Percentiles rank a stretch among this genome's conserved stretches.
Evolutionary conservation across 2,888 invertebrate genomes (phyloP).

Genomic region (Noctuana brunneofusca): DNA sequence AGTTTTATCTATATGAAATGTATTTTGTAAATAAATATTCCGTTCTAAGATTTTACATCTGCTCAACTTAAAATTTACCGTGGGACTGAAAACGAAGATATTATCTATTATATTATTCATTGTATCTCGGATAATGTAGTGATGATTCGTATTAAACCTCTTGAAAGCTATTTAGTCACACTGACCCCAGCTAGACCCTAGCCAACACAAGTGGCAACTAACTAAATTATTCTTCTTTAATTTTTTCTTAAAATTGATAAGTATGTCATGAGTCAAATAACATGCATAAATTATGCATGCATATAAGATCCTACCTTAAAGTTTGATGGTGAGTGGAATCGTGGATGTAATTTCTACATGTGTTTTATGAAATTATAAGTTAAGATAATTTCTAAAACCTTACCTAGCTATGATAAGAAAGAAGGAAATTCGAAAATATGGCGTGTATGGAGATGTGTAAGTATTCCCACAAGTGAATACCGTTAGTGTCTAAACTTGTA

Average conservation of each 20-base stretch:
- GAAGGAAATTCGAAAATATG: conserved; percentile 10
- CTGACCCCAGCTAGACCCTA: conserved; percentile 38
- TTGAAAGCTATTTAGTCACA: conserved; percentile 53
- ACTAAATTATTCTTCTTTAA: conserved; percentile 16
- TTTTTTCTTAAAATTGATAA: conserved; percentile 22
- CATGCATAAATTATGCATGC: conserved; percentile 13
- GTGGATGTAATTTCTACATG: conserved; percentile 8
- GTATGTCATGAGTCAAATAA: neutral
- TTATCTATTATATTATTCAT: conserved; percentile 46
- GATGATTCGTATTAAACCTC: conserved; percentile 38
- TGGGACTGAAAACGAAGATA: conserved; percentile 63
- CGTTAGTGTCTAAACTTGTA: conserved; percentile 57
- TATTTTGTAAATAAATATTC: conserved; percentile 79
- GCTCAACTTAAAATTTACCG: conserved; percentile 78
- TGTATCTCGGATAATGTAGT: conserved; percentile 46
- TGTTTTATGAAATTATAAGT: conserved; percentile 3
- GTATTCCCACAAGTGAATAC: conserved; percentile 33
- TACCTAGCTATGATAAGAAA: conserved; percentile 3
- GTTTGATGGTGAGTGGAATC: conserved; percentile 1
- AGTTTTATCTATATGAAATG: conserved; percentile 66
- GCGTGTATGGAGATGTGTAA: conserved; percentile 26
- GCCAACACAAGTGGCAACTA: conserved; percentile 16
- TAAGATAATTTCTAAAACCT: conserved; percentile 3
- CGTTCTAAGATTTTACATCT: conserved; percentile 78
- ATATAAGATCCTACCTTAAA: conserved; percentile 6